Evolutionary conservation across 2,888 invertebrate species (phyloP).

Genomic region (Allolobophora icterica): DNA sequence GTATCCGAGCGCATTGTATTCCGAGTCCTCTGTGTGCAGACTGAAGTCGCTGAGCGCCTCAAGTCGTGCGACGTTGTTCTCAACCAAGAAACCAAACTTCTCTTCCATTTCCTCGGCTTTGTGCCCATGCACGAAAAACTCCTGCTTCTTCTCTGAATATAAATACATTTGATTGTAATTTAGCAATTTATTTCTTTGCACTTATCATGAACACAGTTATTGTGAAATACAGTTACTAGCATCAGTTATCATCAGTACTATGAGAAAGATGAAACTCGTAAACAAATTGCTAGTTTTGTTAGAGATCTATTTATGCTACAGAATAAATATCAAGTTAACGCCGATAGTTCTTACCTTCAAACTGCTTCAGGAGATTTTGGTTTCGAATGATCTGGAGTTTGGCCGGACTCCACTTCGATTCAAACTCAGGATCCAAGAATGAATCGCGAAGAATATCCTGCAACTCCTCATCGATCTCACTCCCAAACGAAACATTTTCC

Average conservation of each 20-base stretch:
- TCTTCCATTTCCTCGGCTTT: slow-evolving; percentile 44
- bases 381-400: slow-evolving; percentile 42
- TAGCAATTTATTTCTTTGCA: background rate
- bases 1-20: slow-evolving; percentile 50
- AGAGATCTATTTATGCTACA: no score
- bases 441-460: slow-evolving; percentile 31
- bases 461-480: slow-evolving; percentile 33
- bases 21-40: slow-evolving; percentile 45
- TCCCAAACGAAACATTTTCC: slow-evolving; percentile 28
- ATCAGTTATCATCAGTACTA: no score
- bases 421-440: slow-evolving; percentile 44
- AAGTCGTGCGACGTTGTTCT: slow-evolving; percentile 45
- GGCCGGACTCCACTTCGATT: slow-evolving; percentile 44
- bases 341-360: slow-evolving; percentile 42
- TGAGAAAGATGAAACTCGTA: no score
- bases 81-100: slow-evolving; percentile 47
- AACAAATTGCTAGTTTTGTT: no score
- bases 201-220: background rate
- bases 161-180: background rate
- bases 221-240: no score
- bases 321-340: background rate
- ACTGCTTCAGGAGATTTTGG: slow-evolving; percentile 40
- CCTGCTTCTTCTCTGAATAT: slow-evolving; percentile 47
- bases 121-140: slow-evolving; percentile 46
- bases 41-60: slow-evolving; percentile 40